These are phyloP conservation scores for Papilio polyxenes DNA, from an alignment of 1,140 invertebrate species.

Conservation along the genomic window DNA sequence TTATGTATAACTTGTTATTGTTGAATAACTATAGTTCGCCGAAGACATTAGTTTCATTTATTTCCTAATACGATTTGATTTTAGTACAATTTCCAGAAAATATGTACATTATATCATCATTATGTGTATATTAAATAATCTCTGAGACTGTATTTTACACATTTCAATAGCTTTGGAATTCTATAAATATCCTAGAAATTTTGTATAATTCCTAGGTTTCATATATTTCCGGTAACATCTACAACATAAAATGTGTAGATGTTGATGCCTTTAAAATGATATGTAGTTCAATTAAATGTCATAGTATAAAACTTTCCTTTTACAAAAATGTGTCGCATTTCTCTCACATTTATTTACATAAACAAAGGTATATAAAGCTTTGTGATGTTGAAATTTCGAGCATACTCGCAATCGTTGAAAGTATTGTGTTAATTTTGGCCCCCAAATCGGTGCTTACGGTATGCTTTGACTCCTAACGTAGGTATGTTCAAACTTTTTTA, in stretches of 20 bases:
- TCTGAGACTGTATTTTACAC: too few relatives aligned
- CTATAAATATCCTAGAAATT: too few relatives aligned
- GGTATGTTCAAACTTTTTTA: conserved; percentile 30
- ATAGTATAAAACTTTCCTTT: not conserved
- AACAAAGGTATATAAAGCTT: conserved; percentile 23
- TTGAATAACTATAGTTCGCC: too few relatives aligned
- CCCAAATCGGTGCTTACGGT: conserved; percentile 53
- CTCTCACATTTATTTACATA: not conserved
- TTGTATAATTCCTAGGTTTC: too few relatives aligned
- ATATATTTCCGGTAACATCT: too few relatives aligned
- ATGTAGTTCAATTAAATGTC: not conserved
- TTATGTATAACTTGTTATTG: too few relatives aligned
- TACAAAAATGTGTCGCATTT: conserved; percentile 21
- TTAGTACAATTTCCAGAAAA: too few relatives aligned
- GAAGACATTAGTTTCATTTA: too few relatives aligned
- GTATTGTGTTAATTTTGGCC: conserved; percentile 62
- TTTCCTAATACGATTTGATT: too few relatives aligned
- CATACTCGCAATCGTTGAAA: conserved; percentile 65
- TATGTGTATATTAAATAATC: too few relatives aligned
- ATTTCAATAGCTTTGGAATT: too few relatives aligned
- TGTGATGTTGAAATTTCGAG: conserved; percentile 51
- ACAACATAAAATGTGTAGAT: not conserved
- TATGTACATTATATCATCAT: too few relatives aligned
- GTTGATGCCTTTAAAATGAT: not conserved
- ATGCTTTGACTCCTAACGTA: conserved; percentile 65